phyloP scores from a whole-genome alignment of 1,140 invertebrate species.

The Scaptomyza hsui region DNA sequence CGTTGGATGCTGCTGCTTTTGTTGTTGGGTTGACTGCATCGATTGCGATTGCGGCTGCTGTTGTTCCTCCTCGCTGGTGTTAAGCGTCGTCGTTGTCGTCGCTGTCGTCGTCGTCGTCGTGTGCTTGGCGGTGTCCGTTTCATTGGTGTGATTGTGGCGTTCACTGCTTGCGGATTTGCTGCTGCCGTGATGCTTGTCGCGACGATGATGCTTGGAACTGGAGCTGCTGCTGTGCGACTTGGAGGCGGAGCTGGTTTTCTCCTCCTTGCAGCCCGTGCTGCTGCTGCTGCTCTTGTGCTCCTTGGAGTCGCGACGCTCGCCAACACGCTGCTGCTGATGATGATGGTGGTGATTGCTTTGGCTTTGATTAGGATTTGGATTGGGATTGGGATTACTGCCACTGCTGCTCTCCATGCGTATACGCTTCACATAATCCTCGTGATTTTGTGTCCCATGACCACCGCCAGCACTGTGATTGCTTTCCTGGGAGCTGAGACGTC shows the following conservation, averaged over 20 bases:
- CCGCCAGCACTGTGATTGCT: conserved; percentile 85
- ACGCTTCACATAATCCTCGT: conserved; percentile 88
- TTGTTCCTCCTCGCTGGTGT: conserved; percentile 69
- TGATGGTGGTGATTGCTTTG: conserved; percentile 54
- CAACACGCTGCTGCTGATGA: conserved; percentile 31
- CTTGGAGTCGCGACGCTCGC: conserved; percentile 89
- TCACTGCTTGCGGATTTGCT: conserved; percentile 36
- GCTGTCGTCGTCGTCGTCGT: conserved; percentile 12
- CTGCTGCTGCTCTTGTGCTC: conserved; percentile 84
- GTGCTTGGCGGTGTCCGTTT: conserved; percentile 15
- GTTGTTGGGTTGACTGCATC: conserved; percentile 23
- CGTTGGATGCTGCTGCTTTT: conserved; percentile 35
- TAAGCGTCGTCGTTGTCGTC: conserved; percentile 28
- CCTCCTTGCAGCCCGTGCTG: conserved; percentile 47
- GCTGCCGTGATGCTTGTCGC: conserved; percentile 63
- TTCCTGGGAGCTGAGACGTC: conserved; percentile 91
- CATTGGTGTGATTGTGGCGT: conserved; percentile 5
- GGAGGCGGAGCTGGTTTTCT: conserved; percentile 53
- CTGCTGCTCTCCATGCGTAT: conserved; percentile 86
- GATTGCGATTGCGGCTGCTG: conserved; percentile 37
- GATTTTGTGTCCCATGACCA: conserved; percentile 40
- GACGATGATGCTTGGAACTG: conserved; percentile 66
- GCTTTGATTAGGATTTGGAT: conserved; percentile 20
- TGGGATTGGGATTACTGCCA: conserved; percentile 3
- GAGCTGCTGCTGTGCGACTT: conserved; percentile 48